phyloP scores from a whole-genome alignment of 2,888 invertebrate species.

The Dasysyrphus albostriatus region DNA sequence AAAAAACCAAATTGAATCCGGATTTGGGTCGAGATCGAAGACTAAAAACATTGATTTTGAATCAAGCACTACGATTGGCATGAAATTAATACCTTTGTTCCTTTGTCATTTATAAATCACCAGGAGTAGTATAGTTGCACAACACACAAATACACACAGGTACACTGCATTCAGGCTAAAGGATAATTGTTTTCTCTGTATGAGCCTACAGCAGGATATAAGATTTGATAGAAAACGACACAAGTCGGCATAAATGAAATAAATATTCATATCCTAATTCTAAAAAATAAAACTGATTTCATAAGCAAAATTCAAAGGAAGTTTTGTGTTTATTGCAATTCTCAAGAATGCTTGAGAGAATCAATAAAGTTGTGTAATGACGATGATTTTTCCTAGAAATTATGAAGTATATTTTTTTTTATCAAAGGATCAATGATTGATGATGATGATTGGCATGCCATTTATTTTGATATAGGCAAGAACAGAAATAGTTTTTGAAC shows the following conservation, averaged over 20 bases:
- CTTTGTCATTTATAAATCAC: conserved; percentile 42
- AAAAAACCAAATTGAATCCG: conserved; percentile 14
- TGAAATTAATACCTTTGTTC: conserved; percentile 54
- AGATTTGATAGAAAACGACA: not conserved
- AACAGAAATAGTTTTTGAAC: not conserved
- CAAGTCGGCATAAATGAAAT: conserved; percentile 14
- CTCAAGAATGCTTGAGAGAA: conserved; percentile 5
- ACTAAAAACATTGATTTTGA: conserved; percentile 45
- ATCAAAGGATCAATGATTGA: conserved; percentile 7
- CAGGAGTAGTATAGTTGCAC: not conserved
- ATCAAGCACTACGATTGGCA: conserved; percentile 46
- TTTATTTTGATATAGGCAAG: not conserved
- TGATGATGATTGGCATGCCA: conserved; percentile 10
- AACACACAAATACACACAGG: not conserved
- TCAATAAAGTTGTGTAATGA: not conserved
- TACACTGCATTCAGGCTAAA: not conserved
- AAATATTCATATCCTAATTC: conserved; percentile 24
- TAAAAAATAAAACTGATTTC: not conserved
- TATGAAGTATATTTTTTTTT: not conserved
- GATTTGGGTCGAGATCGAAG: conserved; percentile 34
- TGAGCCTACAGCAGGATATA: not conserved
- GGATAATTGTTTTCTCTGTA: conserved; percentile 26
- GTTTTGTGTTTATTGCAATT: conserved; percentile 15
- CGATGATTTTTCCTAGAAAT: conserved; percentile 5
- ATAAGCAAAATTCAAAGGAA: conserved; percentile 10